Conservation (phyloP, 2,888 invertebrate genomes). For the Zootermopsis nevadensis region DNA sequence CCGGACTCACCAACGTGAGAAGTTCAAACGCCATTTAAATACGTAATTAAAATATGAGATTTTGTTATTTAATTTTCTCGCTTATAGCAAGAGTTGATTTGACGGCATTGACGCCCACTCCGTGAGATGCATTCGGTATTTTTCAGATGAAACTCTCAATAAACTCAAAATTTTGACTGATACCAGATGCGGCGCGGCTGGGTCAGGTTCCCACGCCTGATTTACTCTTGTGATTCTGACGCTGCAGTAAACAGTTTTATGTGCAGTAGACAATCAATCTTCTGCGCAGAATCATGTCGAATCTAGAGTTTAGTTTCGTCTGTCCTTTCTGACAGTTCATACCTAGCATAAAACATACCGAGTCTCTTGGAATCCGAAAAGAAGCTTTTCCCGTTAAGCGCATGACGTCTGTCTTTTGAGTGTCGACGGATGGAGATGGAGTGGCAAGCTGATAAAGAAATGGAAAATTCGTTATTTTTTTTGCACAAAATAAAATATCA, state of each 20-base stretch:
- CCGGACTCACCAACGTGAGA: too few relatives aligned
- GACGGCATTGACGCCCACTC: too few relatives aligned
- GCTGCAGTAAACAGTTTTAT: slow-evolving; percentile 11
- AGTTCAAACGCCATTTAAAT: too few relatives aligned
- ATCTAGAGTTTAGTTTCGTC: slow-evolving; percentile 16
- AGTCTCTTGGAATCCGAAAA: not conserved
- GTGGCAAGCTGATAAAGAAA: slow-evolving; percentile 21
- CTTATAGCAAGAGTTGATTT: too few relatives aligned
- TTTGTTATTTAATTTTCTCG: too few relatives aligned
- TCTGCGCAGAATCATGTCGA: not conserved
- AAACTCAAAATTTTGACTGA: not conserved
- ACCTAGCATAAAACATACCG: slow-evolving; percentile 12
- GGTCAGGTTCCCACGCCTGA: not conserved
- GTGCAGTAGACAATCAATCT: slow-evolving; percentile 31
- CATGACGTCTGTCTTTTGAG: slow-evolving; percentile 24
- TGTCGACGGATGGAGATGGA: slow-evolving; percentile 28
- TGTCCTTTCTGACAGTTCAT: slow-evolving; percentile 35
- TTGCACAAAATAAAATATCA: slow-evolving; percentile 17
- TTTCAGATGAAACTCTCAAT: not conserved
- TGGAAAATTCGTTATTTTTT: not conserved
- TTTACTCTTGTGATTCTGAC: slow-evolving; percentile 8
- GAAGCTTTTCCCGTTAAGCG: slow-evolving; percentile 10
- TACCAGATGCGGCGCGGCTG: not conserved
- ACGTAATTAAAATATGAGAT: too few relatives aligned
- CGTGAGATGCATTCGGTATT: not conserved